Percentiles rank a stretch among this genome's conserved stretches.
Conservation (phyloP, 2,888 invertebrate species). For the Argyresthia albistria region DNA sequence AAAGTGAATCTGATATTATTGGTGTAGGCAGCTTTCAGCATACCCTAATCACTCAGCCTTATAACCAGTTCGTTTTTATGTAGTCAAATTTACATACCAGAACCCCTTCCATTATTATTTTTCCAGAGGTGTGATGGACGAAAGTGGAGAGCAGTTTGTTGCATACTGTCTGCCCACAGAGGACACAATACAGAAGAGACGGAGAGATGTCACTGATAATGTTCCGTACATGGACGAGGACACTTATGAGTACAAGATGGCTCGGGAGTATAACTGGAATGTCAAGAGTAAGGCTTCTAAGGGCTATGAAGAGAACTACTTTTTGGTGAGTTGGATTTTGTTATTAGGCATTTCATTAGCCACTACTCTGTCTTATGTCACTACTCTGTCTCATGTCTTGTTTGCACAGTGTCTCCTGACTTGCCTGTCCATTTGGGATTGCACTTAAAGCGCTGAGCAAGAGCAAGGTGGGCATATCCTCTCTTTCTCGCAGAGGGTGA, state of each 20-base stretch:
- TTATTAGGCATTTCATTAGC: not conserved
- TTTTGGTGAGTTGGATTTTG: conserved; percentile 74
- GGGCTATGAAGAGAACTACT: conserved; percentile 98
- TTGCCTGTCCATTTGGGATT: no score
- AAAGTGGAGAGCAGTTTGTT: conserved; percentile 98
- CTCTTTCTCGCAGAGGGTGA: no score
- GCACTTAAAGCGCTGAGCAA: no score
- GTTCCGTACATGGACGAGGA: conserved; percentile 90
- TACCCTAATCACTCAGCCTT: not conserved
- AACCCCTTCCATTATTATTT: conserved; percentile 1
- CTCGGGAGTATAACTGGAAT: conserved; percentile 99
- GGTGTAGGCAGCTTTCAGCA: no score
- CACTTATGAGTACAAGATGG: conserved; percentile 97
- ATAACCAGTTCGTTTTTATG: not conserved
- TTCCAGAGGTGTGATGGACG: conserved; percentile 97
- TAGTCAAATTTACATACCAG: not conserved
- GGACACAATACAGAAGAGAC: conserved; percentile 90
- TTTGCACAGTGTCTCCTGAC: no score
- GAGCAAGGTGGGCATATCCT: no score
- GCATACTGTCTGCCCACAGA: conserved; percentile 98
- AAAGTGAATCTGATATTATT: no score
- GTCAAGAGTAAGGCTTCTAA: conserved; percentile 97
- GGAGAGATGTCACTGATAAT: conserved; percentile 82
- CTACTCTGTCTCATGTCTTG: no score
- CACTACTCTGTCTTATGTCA: no score